Evolutionary conservation across 2,797 vertebrate genomes (phyloP).

Genomic region (Enteromius mattozi): DNA sequence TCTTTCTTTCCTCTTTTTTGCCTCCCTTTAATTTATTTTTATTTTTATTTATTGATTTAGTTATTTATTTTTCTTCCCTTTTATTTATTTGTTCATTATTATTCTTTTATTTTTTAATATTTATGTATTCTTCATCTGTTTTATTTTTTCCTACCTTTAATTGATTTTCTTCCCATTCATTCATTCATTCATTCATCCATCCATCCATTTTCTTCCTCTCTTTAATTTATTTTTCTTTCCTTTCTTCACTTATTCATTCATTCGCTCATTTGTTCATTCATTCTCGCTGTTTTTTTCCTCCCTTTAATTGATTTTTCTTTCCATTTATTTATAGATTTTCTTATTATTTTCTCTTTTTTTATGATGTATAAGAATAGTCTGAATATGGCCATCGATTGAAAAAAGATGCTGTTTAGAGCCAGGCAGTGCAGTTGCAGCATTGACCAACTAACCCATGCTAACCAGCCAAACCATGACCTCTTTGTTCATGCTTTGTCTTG

Average conservation of each 20-base stretch:
- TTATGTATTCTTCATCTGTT: neutral
- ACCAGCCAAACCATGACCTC: neutral
- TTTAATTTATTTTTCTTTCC: neutral
- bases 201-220: neutral
- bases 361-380: neutral
- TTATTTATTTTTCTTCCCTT: neutral
- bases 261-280: neutral
- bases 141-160: neutral
- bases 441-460: neutral
- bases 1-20: neutral
- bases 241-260: neutral
- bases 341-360: neutral
- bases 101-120: neutral
- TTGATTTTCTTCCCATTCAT: too few species aligned
- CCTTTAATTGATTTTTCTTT: neutral
- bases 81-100: neutral
- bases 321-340: neutral
- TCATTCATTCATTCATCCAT: neutral
- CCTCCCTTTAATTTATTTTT: neutral
- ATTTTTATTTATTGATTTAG: neutral
- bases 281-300: neutral
- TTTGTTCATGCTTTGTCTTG: neutral
- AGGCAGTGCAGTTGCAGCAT: neutral
- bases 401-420: neutral
- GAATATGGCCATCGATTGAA: neutral